These are phyloP conservation scores for human (Homo sapiens) DNA, from an alignment of 2,113 vertebrate genomes.

Conservation along the genomic window GRCh38 chr11:74398501-74399000, in stretches of 20 bases:
- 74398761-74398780: neutral
- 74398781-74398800: too few species aligned
- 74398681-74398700: accelerated
- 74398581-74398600: accelerated
- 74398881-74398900: neutral
- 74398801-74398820: slow-evolving; percentile 56
- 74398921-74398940: neutral
- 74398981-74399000: neutral
- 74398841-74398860: accelerated
- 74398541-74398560: accelerated
- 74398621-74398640: neutral
- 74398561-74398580: neutral
- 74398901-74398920: neutral
- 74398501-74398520: slow-evolving; percentile 33
- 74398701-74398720: neutral
- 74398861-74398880: slow-evolving; percentile 58
- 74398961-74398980: neutral
- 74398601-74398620: accelerated
- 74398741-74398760: neutral
- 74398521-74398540: neutral
- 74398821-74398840: slow-evolving; percentile 58
- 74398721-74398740: neutral
- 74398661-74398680: neutral
- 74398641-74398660: neutral
- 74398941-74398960: neutral